These are phyloP conservation scores for Willowsia nigromaculata DNA, from an alignment of 2,888 invertebrate species.

Conservation along the genomic window DNA sequence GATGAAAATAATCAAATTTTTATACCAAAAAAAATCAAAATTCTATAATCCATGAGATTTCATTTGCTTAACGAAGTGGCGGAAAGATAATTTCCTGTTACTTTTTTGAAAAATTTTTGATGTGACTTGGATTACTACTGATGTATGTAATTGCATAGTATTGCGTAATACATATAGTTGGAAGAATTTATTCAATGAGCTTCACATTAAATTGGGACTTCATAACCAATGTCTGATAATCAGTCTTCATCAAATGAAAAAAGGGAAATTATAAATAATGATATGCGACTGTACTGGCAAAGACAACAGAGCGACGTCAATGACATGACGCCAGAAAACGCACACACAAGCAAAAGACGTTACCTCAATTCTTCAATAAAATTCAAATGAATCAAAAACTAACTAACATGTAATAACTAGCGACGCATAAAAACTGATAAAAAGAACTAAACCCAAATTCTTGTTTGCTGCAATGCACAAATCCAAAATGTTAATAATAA, in stretches of 20 bases:
- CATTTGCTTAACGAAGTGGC: not conserved
- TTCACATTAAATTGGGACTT: not conserved
- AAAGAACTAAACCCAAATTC: not conserved
- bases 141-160: not conserved
- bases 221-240: not conserved
- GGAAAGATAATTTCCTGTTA: not conserved
- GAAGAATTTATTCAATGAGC: not conserved
- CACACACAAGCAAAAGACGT: not conserved
- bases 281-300: no score
- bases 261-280: not conserved
- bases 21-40: constrained; percentile 2
- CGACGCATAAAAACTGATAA: not conserved
- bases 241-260: not conserved
- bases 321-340: not conserved
- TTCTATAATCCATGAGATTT: not conserved
- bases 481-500: not conserved
- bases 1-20: constrained; percentile 26
- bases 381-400: constrained; percentile 4
- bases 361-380: not conserved
- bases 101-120: not conserved
- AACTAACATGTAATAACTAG: not conserved
- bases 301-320: not conserved
- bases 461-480: not conserved
- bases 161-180: not conserved
- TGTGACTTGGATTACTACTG: not conserved